A percentile compares a stretch with the other conserved stretches of the same genome.
Evolutionary conservation across 1,140 invertebrate species (phyloP).

Genomic region (Papilio aristodemus): DNA sequence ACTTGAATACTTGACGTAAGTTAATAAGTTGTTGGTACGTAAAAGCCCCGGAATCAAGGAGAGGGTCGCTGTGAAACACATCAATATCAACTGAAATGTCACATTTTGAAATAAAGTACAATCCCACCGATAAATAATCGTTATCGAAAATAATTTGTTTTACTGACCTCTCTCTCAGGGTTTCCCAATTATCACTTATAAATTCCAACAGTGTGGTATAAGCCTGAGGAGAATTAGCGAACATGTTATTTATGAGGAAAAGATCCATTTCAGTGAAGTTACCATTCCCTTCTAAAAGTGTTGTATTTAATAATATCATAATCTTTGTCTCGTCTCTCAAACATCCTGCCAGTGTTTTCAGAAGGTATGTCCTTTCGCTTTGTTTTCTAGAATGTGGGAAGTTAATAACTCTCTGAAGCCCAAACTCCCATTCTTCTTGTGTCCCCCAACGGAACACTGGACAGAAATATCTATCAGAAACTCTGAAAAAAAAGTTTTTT

Average conservation of each 20-base stretch:
- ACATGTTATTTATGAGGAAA: constrained; percentile 86
- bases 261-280: constrained; percentile 88
- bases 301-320: constrained; percentile 84
- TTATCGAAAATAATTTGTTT: not conserved
- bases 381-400: constrained; percentile 85
- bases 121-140: too few species aligned
- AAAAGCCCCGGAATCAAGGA: too few species aligned
- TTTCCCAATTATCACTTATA: constrained; percentile 84
- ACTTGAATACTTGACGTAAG: too few species aligned
- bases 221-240: constrained; percentile 84
- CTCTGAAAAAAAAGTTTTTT: constrained; percentile 80
- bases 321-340: constrained; percentile 85
- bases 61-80: too few species aligned
- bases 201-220: constrained; percentile 86
- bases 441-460: constrained; percentile 89
- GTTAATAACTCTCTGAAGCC: constrained; percentile 86
- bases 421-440: constrained; percentile 89
- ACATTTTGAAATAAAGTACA: too few species aligned
- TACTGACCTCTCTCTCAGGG: constrained; percentile 9
- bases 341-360: constrained; percentile 88
- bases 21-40: too few species aligned
- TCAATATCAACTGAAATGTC: too few species aligned
- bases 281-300: constrained; percentile 83
- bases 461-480: constrained; percentile 87
- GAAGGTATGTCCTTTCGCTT: constrained; percentile 86